Conservation (phyloP, 2,888 invertebrate species). For the Ecliptopera silaceata region DNA sequence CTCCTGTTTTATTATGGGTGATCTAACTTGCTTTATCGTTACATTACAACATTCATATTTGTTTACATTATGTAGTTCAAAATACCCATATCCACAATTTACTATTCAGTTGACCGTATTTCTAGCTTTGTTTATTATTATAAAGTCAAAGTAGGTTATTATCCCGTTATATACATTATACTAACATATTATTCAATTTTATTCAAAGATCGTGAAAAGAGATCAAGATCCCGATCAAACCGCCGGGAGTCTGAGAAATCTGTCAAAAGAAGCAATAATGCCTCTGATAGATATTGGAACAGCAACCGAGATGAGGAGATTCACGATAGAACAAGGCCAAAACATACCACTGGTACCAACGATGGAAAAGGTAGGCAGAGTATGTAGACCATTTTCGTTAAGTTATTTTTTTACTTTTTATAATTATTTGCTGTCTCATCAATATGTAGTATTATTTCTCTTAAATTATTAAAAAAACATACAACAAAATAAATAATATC, state of each 20-base stretch:
- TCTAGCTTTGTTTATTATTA: not conserved
- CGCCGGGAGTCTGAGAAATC: slow-evolving; percentile 68
- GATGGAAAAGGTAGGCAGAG: slow-evolving; percentile 63
- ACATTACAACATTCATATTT: no score
- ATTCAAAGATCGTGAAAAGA: slow-evolving; percentile 67
- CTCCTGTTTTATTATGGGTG: no score
- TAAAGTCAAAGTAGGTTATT: not conserved
- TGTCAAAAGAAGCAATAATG: slow-evolving; percentile 68
- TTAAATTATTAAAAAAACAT: no score
- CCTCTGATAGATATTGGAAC: slow-evolving; percentile 72
- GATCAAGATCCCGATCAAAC: slow-evolving; percentile 70
- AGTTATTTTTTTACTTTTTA: not conserved
- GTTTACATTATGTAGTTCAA: no score
- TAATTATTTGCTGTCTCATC: no score
- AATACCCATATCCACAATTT: no score
- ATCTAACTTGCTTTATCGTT: not conserved
- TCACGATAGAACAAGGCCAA: slow-evolving; percentile 66
- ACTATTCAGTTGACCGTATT: no score
- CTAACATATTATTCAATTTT: not conserved
- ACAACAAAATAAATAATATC: no score
- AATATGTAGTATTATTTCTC: no score
- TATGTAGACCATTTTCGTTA: slow-evolving; percentile 20
- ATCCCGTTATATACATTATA: not conserved
- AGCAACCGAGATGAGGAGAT: slow-evolving; percentile 64
- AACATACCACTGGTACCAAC: slow-evolving; percentile 58